Conservation (phyloP, 2,888 invertebrate species). For the Hirudinaria manillensis region DNA sequence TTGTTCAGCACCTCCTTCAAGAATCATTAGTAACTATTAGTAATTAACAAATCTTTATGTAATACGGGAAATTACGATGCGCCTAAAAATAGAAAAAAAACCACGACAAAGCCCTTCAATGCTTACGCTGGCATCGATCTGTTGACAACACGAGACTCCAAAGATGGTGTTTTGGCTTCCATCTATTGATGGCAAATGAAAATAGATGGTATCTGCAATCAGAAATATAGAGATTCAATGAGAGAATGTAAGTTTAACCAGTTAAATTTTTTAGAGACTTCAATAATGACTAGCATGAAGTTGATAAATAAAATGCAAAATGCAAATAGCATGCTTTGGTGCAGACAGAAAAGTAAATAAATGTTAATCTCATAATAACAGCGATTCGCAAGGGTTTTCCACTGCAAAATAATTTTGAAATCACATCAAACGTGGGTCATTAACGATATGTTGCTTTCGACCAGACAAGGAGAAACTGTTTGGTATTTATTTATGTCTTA, state of each 20-base stretch:
- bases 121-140: constrained; percentile 75
- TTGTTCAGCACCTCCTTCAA: constrained; percentile 79
- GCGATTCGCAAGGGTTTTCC: too few species aligned
- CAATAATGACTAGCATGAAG: too few species aligned
- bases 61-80: background rate
- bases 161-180: constrained; percentile 68
- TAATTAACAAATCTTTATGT: background rate
- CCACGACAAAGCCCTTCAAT: too few species aligned
- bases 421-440: too few species aligned
- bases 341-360: too few species aligned
- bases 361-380: too few species aligned
- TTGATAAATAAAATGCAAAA: too few species aligned
- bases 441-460: too few species aligned
- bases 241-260: constrained; percentile 1
- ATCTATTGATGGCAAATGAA: constrained; percentile 81
- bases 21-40: constrained; percentile 24
- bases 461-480: too few species aligned
- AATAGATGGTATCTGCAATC: constrained; percentile 78
- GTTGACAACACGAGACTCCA: constrained; percentile 93
- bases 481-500: too few species aligned
- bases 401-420: too few species aligned
- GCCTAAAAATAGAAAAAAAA: background rate
- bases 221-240: background rate
- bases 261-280: background rate
- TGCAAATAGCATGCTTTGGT: too few species aligned